Conservation (phyloP, 2,797 vertebrate genomes). For the Gymnodraco acuticeps region DNA sequence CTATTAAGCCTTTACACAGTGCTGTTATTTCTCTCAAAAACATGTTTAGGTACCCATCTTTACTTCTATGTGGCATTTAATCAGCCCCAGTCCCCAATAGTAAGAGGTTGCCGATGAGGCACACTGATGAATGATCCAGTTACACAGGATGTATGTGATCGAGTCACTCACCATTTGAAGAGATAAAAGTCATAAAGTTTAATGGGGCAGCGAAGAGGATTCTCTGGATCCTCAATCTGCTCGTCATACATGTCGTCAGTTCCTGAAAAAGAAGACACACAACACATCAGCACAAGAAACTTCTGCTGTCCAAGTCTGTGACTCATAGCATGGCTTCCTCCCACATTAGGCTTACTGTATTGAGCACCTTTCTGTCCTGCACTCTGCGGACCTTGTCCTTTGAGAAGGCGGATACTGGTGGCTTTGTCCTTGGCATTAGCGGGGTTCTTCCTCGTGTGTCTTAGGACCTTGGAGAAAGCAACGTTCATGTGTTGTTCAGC, state of each 20-base stretch:
- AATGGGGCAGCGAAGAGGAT: conserved; percentile 97
- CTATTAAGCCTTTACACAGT: too few species aligned
- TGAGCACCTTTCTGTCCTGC: conserved; percentile 93
- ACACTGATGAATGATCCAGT: not conserved
- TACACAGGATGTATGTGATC: not conserved
- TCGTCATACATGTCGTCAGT: conserved; percentile 98
- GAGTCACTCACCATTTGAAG: conserved; percentile 96
- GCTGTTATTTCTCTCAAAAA: too few species aligned
- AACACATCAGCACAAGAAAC: conserved; percentile 19
- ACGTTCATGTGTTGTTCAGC: conserved; percentile 99
- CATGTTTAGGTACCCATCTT: too few species aligned
- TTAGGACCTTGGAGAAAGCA: conserved; percentile 98
- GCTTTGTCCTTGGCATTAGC: conserved; percentile 98
- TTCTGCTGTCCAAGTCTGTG: not conserved
- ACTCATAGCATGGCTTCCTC: not conserved
- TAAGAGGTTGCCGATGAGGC: too few species aligned
- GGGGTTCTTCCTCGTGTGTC: conserved; percentile 99
- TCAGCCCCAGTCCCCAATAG: too few species aligned
- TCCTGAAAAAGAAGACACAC: conserved; percentile 79
- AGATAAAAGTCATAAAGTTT: conserved; percentile 99
- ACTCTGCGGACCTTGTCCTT: conserved; percentile 91
- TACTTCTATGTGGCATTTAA: too few species aligned
- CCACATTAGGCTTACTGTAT: not conserved
- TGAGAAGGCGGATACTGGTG: conserved; percentile 98
- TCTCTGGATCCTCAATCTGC: conserved; percentile 97